Evolutionary conservation across 2,888 invertebrate genomes (phyloP).

Genomic region (Eupithecia pulchellata): DNA sequence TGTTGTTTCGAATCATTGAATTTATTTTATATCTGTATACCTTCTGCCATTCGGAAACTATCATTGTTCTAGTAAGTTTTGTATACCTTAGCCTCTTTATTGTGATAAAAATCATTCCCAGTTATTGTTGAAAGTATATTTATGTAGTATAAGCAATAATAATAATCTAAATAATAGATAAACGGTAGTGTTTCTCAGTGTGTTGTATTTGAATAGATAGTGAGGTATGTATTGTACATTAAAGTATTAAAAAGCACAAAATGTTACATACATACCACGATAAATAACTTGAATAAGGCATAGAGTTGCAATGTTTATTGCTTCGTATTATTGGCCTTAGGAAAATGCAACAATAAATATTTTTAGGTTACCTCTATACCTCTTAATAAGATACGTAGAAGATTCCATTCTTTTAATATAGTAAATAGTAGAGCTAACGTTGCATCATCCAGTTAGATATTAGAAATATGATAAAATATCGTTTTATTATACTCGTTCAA

Average conservation of each 20-base stretch:
- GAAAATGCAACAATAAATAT: conserved; percentile 28
- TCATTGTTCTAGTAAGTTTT: conserved; percentile 9
- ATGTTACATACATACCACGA: conserved; percentile 29
- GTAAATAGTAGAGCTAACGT: neutral
- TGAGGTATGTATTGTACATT: conserved; percentile 33
- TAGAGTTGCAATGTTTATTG: conserved; percentile 23
- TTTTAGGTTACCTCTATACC: conserved; percentile 26
- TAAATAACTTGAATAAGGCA: conserved; percentile 17
- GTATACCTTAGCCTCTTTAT: conserved; percentile 19
- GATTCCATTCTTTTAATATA: neutral
- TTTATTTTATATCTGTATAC: conserved; percentile 27
- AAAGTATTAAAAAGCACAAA: conserved; percentile 44
- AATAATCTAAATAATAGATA: conserved; percentile 23
- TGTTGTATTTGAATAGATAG: conserved; percentile 25
- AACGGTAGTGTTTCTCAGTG: conserved; percentile 37
- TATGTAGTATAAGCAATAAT: conserved; percentile 51
- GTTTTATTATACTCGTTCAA: conserved; percentile 1
- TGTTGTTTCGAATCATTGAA: conserved; percentile 20
- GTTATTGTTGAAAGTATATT: conserved; percentile 51
- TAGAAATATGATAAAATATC: conserved; percentile 4
- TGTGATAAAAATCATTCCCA: conserved; percentile 37
- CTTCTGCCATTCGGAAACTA: conserved; percentile 16
- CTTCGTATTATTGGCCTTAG: conserved; percentile 34
- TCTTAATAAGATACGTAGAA: conserved; percentile 4
- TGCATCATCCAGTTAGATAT: conserved; percentile 1